phyloP scores from a whole-genome alignment of 92 coral and sea anemone genomes.

The Ricordea florida region DNA sequence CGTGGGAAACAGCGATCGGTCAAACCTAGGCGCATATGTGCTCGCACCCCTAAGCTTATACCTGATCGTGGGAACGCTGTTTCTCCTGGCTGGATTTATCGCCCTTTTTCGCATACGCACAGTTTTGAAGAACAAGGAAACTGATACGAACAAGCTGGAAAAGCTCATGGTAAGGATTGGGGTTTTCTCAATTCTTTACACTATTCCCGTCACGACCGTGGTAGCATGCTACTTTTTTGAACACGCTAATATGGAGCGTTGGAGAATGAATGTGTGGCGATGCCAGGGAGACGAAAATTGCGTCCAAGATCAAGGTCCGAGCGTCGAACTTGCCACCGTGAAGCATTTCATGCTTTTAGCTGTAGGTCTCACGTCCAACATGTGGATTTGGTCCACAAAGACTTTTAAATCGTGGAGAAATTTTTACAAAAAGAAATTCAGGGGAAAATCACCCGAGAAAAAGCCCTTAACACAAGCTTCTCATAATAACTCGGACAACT shows the following conservation, averaged over 20 bases:
- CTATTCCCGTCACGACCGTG: conserved; percentile 91
- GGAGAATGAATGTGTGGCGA: conserved; percentile 67
- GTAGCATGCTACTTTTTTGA: conserved; percentile 94
- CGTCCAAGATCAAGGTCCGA: conserved; percentile 67
- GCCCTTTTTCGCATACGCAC: conserved; percentile 95
- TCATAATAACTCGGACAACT: conserved; percentile 4
- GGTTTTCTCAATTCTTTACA: conserved; percentile 93
- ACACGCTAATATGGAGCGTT: conserved; percentile 81
- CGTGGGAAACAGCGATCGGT: conserved; percentile 80
- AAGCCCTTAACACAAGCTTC: conserved; percentile 12
- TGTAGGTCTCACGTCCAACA: conserved; percentile 91
- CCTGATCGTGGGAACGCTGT: conserved; percentile 83
- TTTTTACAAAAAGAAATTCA: conserved; percentile 70
- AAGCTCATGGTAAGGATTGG: conserved; percentile 96
- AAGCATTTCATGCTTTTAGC: conserved; percentile 92
- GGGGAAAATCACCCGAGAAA: conserved; percentile 18
- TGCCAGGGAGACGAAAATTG: conserved; percentile 72
- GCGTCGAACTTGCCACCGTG: conserved; percentile 86
- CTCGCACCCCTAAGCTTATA: conserved; percentile 88
- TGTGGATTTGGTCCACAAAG: conserved; percentile 99
- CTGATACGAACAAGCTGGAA: conserved; percentile 94
- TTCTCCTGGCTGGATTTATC: conserved; percentile 90
- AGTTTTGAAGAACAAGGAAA: conserved; percentile 91
- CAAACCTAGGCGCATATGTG: conserved; percentile 81
- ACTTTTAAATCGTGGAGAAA: conserved; percentile 88